Percentiles rank a stretch among this genome's conserved stretches.
phyloP scores from a whole-genome alignment of 92 coral and sea anemone species.

The Umimayanthus kanabou region DNA sequence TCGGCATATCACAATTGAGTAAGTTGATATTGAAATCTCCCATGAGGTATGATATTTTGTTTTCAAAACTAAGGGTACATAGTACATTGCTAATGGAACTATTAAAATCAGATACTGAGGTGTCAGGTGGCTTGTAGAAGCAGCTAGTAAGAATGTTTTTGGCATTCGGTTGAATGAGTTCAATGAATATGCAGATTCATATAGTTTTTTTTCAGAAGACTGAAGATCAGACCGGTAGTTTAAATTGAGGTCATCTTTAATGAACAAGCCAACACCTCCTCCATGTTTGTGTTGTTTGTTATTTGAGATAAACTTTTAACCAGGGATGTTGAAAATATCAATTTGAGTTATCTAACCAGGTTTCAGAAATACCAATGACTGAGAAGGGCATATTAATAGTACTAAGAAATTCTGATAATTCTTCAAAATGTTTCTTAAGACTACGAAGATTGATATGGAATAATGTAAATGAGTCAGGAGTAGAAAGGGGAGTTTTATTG shows the following conservation, averaged over 20 bases:
- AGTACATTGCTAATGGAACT: background rate
- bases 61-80: conserved; percentile 37
- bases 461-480: conserved; percentile 38
- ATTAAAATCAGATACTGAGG: background rate
- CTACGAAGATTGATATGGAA: conserved; percentile 53
- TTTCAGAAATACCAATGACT: conserved; percentile 53
- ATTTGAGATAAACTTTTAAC: conserved; percentile 29
- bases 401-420: conserved; percentile 52
- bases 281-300: conserved; percentile 13
- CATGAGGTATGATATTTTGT: background rate
- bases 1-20: too few relatives aligned
- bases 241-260: too few relatives aligned
- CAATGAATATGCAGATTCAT: too few relatives aligned
- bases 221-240: too few relatives aligned
- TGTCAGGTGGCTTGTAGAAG: background rate
- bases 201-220: too few relatives aligned
- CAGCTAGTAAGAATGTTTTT: background rate
- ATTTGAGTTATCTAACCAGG: conserved; percentile 45
- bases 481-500: conserved; percentile 38
- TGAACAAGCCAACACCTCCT: too few relatives aligned
- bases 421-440: conserved; percentile 46
- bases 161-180: too few relatives aligned
- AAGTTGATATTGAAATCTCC: background rate
- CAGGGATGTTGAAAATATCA: conserved; percentile 38
- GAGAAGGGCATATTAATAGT: conserved; percentile 49